phyloP scores from a whole-genome alignment of 1,140 invertebrate genomes.

The Pachypsylla venusta region DNA sequence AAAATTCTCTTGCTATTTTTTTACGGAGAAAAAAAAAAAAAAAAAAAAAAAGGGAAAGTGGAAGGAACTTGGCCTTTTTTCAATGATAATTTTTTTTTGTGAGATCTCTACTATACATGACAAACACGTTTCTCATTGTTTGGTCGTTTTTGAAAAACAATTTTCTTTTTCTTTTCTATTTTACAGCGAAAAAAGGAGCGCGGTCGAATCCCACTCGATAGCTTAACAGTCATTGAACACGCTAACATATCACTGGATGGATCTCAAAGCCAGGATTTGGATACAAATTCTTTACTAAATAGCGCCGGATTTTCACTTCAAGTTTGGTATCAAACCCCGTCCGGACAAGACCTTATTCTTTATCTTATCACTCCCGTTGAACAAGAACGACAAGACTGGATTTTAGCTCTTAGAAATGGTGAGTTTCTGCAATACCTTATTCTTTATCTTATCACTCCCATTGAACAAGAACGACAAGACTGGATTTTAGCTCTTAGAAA shows the following conservation, averaged over 20 bases:
- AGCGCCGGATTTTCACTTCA: constrained; percentile 43
- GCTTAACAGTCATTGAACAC: constrained; percentile 57
- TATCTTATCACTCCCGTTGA: constrained; percentile 57
- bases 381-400: constrained; percentile 58
- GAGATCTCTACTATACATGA: background rate
- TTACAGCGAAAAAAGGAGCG: constrained; percentile 60
- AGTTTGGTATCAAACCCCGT: constrained; percentile 54
- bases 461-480: constrained; percentile 48
- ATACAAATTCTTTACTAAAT: constrained; percentile 15
- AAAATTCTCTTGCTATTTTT: background rate
- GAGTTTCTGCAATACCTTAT: constrained; percentile 22
- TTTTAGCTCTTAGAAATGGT: constrained; percentile 58
- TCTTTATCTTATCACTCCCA: background rate
- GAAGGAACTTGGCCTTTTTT: background rate
- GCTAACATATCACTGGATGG: constrained; percentile 29
- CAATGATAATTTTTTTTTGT: background rate
- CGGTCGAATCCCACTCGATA: constrained; percentile 54
- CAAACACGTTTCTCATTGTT: background rate
- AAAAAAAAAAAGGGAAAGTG: background rate
- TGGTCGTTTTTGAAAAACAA: background rate
- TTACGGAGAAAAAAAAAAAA: background rate
- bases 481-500: constrained; percentile 62
- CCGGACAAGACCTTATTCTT: constrained; percentile 51
- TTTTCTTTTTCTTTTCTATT: constrained; percentile 6
- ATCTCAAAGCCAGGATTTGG: constrained; percentile 3